Evolutionary conservation across 2,888 invertebrate genomes (phyloP), one percentile per base, ranked within the genome.

Genomic region (Agriopis leucophaearia): DNA sequence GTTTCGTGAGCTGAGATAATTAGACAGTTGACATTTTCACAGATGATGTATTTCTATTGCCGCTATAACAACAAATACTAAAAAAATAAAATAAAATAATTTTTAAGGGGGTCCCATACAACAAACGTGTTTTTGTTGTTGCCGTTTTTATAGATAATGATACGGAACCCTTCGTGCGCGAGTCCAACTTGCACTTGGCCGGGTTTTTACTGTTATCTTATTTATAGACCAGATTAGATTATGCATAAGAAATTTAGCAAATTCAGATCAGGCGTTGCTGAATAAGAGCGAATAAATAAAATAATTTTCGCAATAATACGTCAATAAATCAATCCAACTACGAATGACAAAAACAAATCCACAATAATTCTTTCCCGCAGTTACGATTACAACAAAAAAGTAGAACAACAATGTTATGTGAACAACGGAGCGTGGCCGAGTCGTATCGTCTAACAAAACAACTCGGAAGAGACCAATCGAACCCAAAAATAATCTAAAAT

Each of bases 391-490:
- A 75, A 80, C 76, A 86, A 85, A 81, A 82, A 81, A 68, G 69
- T 70, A 78, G 74, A 81, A 83, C 81, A 86, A 86, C 74, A 67
- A 72, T 81, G 75, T 78, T 76, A 81, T 73, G 70, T 68, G 78
- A 81, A 83, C 83, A 83, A 78, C 79, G 77, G 75, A 80, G 74
- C 83, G 78, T 82, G 76, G 81, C 81, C 77, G 79, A 80, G 83
- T 81, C 80, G 77, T 84, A 86, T 84, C 81, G 74, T 67, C 77
- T 79, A 79, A 84, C 83, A 85, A 87, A 88, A 88, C 82, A 85
- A 88, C 83, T 88, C 88, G 87, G 92, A 90, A 91, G 90, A 90
- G 81, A 88, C 88, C 81, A 82, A 88, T 89, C 87, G 84, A 84
- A 85, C 85, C 85, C 85, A 87, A 88, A 91, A 87, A 66, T 66